phyloP scores from a whole-genome alignment of 1,140 invertebrate species.

The Drosophila bocki region DNA sequence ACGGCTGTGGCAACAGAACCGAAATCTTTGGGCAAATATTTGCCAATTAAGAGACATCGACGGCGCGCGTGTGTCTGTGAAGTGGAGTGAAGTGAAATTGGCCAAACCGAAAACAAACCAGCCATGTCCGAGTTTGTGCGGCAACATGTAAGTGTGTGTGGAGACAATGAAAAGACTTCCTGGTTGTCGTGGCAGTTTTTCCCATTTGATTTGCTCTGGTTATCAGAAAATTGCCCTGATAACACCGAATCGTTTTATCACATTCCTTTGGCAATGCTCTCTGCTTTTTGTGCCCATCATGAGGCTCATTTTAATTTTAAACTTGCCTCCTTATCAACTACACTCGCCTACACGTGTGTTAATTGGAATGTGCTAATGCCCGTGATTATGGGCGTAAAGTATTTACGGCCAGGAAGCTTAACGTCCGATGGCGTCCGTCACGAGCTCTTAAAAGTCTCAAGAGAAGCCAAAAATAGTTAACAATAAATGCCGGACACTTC shows the following conservation, averaged over 20 bases:
- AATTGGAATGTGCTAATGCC: slow-evolving; percentile 42
- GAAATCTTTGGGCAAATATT: slow-evolving; percentile 67
- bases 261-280: slow-evolving; percentile 21
- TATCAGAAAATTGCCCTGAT: slow-evolving; percentile 59
- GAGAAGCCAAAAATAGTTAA: slow-evolving; percentile 15
- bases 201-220: slow-evolving; percentile 24
- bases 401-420: slow-evolving; percentile 27
- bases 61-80: slow-evolving; percentile 49
- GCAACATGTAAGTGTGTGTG: slow-evolving; percentile 64
- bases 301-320: slow-evolving; percentile 48
- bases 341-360: slow-evolving; percentile 42
- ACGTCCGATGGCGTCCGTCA: slow-evolving; percentile 29
- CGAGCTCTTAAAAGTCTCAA: slow-evolving; percentile 14
- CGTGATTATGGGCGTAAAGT: slow-evolving; percentile 30
- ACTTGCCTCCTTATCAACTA: slow-evolving; percentile 30
- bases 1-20: slow-evolving; percentile 72
- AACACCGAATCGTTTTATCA: slow-evolving; percentile 52
- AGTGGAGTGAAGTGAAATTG: slow-evolving; percentile 38
- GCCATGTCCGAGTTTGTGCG: slow-evolving; percentile 70
- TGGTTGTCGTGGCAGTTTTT: slow-evolving; percentile 40
- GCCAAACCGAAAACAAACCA: slow-evolving; percentile 4
- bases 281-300: slow-evolving; percentile 32
- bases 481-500: slow-evolving; percentile 25
- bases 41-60: slow-evolving; percentile 55
- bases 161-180: slow-evolving; percentile 26